phyloP scores from a whole-genome alignment of 1,140 invertebrate species.

The Drosophila arizonae region DNA sequence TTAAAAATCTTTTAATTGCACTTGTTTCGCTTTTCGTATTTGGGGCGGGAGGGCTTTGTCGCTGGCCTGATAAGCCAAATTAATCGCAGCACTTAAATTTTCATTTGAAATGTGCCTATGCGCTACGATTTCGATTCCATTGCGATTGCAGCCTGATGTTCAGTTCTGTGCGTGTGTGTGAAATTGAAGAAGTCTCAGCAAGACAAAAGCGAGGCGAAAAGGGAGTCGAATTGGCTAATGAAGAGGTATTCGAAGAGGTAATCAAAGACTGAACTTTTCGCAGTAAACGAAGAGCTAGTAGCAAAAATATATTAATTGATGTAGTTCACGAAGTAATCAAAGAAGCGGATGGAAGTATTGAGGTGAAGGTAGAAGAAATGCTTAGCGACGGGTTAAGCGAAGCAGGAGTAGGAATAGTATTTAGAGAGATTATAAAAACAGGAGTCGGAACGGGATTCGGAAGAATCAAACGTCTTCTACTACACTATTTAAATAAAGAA shows the following conservation, averaged over 20 bases:
- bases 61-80: constrained; percentile 74
- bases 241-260: background rate
- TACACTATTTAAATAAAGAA: too few relatives aligned
- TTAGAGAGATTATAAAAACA: too few relatives aligned
- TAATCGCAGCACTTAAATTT: constrained; percentile 81
- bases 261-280: background rate
- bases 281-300: too few relatives aligned
- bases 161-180: constrained; percentile 3
- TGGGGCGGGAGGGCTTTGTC: constrained; percentile 1
- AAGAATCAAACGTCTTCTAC: too few relatives aligned
- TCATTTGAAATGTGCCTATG: constrained; percentile 66
- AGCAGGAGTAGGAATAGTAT: too few relatives aligned
- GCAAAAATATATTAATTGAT: too few relatives aligned
- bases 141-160: constrained; percentile 35
- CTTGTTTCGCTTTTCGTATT: constrained; percentile 61
- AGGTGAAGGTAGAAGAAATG: too few relatives aligned
- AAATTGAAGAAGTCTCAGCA: background rate
- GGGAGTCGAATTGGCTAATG: background rate
- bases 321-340: too few relatives aligned
- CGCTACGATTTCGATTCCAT: constrained; percentile 44
- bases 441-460: too few relatives aligned
- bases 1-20: constrained; percentile 81
- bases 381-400: too few relatives aligned
- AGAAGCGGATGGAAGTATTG: too few relatives aligned
- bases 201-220: background rate